phyloP scores from a whole-genome alignment of 2,797 vertebrate genomes.

The Acanthornis magna region DNA sequence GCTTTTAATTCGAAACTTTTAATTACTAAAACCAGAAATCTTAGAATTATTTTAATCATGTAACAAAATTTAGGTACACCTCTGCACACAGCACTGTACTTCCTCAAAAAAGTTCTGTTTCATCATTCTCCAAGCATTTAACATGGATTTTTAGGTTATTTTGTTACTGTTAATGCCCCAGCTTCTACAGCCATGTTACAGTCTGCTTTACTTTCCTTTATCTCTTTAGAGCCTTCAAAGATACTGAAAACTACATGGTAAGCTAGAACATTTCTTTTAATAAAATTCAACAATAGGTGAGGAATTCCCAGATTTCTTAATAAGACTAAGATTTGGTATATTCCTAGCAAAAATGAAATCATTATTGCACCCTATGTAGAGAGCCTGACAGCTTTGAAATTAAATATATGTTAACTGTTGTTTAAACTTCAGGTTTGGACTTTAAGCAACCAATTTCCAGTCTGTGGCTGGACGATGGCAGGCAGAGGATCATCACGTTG shows the following conservation, averaged over 20 bases:
- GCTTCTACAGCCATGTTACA: neutral
- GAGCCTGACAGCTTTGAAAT: neutral
- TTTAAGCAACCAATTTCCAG: neutral
- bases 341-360: neutral
- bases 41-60: neutral
- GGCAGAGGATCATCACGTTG: fast-evolving
- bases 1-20: neutral
- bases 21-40: neutral
- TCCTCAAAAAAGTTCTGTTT: neutral
- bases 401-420: neutral
- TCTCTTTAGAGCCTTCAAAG: neutral
- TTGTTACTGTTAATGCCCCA: neutral
- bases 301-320: neutral
- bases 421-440: neutral
- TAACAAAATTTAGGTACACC: neutral
- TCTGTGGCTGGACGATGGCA: neutral
- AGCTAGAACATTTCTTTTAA: neutral
- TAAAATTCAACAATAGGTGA: neutral
- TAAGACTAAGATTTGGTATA: neutral
- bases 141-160: neutral
- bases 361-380: neutral
- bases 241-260: neutral
- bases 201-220: neutral
- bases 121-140: neutral
- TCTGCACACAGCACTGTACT: neutral